phyloP scores from a whole-genome alignment of 2,113 vertebrate genomes.

The Origma solitaria region DNA sequence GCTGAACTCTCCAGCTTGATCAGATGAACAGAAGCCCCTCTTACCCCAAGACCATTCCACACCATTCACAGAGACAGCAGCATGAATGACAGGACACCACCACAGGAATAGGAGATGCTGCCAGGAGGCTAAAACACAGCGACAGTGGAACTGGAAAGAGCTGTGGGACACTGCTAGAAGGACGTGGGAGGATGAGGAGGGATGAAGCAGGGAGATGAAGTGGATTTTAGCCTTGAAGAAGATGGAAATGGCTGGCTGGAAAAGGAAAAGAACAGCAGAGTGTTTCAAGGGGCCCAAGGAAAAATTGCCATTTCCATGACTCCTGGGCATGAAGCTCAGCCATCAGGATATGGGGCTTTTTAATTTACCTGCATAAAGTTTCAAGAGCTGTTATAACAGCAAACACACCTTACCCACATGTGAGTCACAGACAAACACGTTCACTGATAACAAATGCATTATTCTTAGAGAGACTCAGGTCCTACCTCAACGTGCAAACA shows the following conservation, averaged over 20 bases:
- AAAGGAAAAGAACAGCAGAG: not conserved
- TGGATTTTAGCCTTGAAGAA: not conserved
- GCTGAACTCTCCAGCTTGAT: not conserved
- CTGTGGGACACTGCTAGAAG: not conserved
- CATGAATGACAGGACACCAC: not conserved
- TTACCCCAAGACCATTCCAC: not conserved
- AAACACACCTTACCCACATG: constrained; percentile 44
- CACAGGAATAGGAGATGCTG: not conserved
- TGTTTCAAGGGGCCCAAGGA: not conserved
- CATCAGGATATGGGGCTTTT: constrained; percentile 1
- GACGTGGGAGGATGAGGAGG: not conserved
- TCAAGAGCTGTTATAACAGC: constrained; percentile 41
- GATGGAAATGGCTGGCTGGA: not conserved
- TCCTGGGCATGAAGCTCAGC: not conserved
- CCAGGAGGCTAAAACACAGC: not conserved
- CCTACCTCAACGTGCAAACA: not conserved
- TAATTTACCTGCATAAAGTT: not conserved
- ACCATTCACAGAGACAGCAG: not conserved
- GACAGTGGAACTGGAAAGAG: accelerated
- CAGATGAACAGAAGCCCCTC: not conserved
- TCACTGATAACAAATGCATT: constrained; percentile 27
- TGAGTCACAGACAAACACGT: constrained; percentile 51
- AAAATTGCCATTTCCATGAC: not conserved
- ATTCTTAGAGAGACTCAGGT: constrained; percentile 32
- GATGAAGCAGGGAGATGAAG: not conserved